Evolutionary conservation across 2,113 vertebrate species (phyloP).

Genomic region (Zosterops hypoxanthus): DNA sequence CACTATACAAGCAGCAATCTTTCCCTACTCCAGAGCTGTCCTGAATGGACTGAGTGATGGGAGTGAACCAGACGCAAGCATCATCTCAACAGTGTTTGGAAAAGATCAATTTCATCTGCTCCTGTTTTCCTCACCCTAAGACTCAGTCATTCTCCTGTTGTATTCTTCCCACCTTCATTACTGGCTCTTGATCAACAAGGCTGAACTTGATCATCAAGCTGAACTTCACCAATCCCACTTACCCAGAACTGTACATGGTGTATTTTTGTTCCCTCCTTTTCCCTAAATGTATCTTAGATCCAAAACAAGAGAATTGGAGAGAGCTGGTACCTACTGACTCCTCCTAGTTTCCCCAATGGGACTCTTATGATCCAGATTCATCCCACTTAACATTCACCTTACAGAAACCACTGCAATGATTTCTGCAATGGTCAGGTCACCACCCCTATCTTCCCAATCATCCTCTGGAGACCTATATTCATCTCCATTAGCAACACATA

Average conservation of each 20-base stretch:
- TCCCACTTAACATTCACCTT: not conserved
- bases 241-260: not conserved
- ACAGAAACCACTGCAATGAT: not conserved
- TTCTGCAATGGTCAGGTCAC: not conserved
- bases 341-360: not conserved
- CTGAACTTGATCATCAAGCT: no score
- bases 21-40: not conserved
- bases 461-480: not conserved
- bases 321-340: not conserved
- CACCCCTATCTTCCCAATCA: not conserved
- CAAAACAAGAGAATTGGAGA: not conserved
- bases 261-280: not conserved
- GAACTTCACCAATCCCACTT: not conserved
- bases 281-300: not conserved
- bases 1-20: not conserved
- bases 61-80: not conserved
- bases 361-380: not conserved
- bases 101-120: not conserved
- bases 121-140: not conserved
- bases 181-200: not conserved
- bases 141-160: not conserved
- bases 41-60: not conserved
- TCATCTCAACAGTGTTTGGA: not conserved
- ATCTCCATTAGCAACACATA: not conserved
- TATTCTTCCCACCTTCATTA: not conserved